phyloP scores from a whole-genome alignment of 1,140 invertebrate genomes.

The Cherax quadricarinatus region DNA sequence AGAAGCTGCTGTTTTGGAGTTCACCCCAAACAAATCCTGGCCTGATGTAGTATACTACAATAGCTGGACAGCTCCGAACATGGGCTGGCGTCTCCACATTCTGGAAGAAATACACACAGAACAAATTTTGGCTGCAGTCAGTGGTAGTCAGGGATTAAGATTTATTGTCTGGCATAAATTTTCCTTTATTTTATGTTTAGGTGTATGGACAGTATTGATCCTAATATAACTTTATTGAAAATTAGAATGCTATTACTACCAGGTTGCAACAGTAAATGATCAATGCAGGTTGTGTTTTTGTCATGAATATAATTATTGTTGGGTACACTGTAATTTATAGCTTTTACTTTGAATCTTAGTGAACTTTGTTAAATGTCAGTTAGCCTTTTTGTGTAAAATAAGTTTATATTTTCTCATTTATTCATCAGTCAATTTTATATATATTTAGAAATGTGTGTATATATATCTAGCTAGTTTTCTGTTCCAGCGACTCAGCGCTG shows the following conservation, averaged over 20 bases:
- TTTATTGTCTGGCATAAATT: background rate
- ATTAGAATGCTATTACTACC: background rate
- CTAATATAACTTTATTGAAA: slow-evolving; percentile 2
- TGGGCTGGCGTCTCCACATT: slow-evolving; percentile 93
- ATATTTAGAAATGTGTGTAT: no score
- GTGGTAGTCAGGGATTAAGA: background rate
- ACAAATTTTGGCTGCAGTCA: slow-evolving; percentile 29
- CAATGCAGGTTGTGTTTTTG: no score
- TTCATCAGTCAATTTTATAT: no score
- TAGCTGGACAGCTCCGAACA: slow-evolving; percentile 92
- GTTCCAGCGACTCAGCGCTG: no score
- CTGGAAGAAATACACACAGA: slow-evolving; percentile 80
- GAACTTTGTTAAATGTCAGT: background rate
- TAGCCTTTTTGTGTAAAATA: no score
- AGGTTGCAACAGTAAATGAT: background rate
- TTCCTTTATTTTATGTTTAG: background rate
- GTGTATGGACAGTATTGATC: background rate
- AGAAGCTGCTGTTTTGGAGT: slow-evolving; percentile 83
- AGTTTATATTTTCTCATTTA: no score
- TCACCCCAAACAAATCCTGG: slow-evolving; percentile 93
- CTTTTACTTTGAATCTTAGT: background rate
- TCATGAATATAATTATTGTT: no score
- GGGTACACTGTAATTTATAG: background rate
- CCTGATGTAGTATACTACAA: slow-evolving; percentile 96
- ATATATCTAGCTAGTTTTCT: no score